Evolutionary conservation across 2,888 invertebrate genomes (phyloP), one percentile per base, ranked within the genome.

Genomic region (Cephus sareptanus): DNA sequence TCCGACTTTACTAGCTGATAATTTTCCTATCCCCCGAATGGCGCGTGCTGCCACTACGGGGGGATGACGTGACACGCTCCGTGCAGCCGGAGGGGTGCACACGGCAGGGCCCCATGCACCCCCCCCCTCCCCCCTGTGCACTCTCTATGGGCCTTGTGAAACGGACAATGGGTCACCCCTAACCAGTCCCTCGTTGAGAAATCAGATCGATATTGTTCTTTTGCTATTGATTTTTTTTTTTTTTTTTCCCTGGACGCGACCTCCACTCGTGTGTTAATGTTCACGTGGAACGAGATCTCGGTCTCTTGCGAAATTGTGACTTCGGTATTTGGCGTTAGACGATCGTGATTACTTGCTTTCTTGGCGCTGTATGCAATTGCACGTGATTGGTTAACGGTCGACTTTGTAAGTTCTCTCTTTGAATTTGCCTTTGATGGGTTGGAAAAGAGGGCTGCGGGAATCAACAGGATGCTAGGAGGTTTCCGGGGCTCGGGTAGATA

Each of bases 391-490:
- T 9, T 56, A 23, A 56, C 56, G 56, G 56, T 56, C 23, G 23
- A 56, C 56, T 2, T 23, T 56, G 2, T 9, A 2, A 56, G 56
- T 56, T 56, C 23, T 56, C 56, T 56, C 23, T 56, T 23, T 56
- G 9, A 23, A 56, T 56, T 56, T 56, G 23, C 56, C 56, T 56
- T 9, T 56, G 70, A 69, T 34, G 78, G 71, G 34, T 37, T 76
- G 74, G 34, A 73, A 23, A 76, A 75, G 78, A 78, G 71, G 77
- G 76, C 77, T 73, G 34, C 77, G 80, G 83, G 81, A 85, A 87
- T 82, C 84, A 84, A 81, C 87, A 81, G 88, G 85, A 86, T 85
- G 87, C 86, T 86, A 79, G 80, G 81, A 83, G 87, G 84, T 84
- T 88, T 87, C 82, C 82, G 82, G 81, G 77, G 73, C 79, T 83